A percentile compares a stretch with the other conserved stretches of the same genome.
Conservation (phyloP, 2,797 vertebrate species). For the Echeneis naucrates region DNA sequence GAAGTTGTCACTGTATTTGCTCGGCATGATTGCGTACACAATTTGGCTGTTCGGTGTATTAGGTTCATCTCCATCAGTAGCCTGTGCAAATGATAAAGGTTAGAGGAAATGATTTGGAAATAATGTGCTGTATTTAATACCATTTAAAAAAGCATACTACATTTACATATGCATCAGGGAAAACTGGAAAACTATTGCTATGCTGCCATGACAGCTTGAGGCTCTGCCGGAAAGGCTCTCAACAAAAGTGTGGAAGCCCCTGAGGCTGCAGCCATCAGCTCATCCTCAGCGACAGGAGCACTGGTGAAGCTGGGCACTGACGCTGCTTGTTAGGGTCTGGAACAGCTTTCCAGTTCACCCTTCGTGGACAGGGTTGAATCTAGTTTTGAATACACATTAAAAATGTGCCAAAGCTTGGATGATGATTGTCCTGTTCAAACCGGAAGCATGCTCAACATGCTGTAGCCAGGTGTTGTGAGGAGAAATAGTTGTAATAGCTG, state of each 20-base stretch:
- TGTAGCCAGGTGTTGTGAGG: too few relatives aligned
- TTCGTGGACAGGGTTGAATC: background rate
- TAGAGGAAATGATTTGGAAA: slow-evolving; percentile 1
- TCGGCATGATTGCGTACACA: slow-evolving; percentile 80
- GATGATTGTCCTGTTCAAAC: background rate
- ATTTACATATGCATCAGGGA: background rate
- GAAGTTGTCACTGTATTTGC: slow-evolving; percentile 87
- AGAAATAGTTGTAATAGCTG: too few relatives aligned
- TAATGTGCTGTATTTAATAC: background rate
- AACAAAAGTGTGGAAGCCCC: background rate
- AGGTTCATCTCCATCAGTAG: slow-evolving; percentile 88
- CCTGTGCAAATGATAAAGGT: slow-evolving; percentile 78
- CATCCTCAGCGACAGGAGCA: too few relatives aligned
- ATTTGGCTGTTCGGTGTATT: slow-evolving; percentile 86
- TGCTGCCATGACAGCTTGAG: too few relatives aligned
- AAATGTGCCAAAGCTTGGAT: background rate
- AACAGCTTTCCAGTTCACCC: background rate
- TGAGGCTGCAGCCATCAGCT: background rate
- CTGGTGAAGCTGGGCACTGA: background rate
- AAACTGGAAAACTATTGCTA: too few relatives aligned
- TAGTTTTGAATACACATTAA: background rate
- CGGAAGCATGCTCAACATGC: too few relatives aligned
- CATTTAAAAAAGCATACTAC: background rate
- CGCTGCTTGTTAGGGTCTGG: background rate
- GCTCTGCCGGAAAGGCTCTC: background rate